These are phyloP conservation scores for Lytechinus variegatus DNA, from an alignment of 35 echinoderm and acorn worm species.

Conservation along the genomic window DNA sequence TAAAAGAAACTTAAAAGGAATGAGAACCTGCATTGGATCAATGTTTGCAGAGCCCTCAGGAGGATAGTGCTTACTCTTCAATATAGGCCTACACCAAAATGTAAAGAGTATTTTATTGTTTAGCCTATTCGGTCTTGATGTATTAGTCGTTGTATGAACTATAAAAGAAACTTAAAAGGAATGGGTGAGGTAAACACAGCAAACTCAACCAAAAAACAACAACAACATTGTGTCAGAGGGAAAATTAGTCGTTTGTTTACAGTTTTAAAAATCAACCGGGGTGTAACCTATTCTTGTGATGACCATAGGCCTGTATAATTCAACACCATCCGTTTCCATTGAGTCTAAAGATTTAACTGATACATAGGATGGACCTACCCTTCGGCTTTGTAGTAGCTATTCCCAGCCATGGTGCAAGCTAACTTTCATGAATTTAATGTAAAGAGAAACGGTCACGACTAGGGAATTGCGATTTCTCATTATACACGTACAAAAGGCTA, in stretches of 20 bases:
- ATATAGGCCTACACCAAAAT: no score
- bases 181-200: no score
- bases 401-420: background rate
- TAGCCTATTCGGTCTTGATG: no score
- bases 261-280: background rate
- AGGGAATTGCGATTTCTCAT: background rate
- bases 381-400: background rate
- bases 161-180: no score
- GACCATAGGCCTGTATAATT: background rate
- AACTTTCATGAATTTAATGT: background rate
- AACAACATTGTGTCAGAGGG: background rate
- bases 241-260: background rate
- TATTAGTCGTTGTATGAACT: no score
- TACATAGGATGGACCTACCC: background rate
- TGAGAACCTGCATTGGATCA: no score
- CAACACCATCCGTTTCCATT: background rate
- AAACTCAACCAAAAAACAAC: background rate
- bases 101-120: no score
- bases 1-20: no score
- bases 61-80: no score
- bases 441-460: background rate
- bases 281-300: background rate
- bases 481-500: background rate
- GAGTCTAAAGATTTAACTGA: background rate
- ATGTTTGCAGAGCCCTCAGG: no score